Percentiles rank a stretch among this genome's conserved stretches.
phyloP scores from a whole-genome alignment of 2,113 vertebrate genomes.

The Scomber japonicus region DNA sequence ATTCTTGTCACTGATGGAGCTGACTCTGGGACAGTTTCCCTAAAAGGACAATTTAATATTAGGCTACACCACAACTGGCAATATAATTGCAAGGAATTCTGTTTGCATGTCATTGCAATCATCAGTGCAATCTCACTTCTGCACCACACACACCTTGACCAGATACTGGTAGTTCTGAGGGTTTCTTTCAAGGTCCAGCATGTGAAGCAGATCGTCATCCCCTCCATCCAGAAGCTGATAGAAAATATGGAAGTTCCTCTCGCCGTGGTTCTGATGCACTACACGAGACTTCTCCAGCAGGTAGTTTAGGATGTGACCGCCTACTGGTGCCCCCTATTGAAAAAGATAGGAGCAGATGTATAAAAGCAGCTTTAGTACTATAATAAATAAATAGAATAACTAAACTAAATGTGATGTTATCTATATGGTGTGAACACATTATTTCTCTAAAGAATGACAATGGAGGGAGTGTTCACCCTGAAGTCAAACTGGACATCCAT shows the following conservation, averaged over 20 bases:
- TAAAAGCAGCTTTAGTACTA: conserved; percentile 3
- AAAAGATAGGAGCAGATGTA: not conserved
- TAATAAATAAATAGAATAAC: not conserved
- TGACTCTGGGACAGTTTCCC: conserved; percentile 97
- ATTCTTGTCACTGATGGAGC: conserved; percentile 95
- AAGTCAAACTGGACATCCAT: conserved; percentile 99
- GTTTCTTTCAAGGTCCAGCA: conserved; percentile 91
- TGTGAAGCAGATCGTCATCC: conserved; percentile 88
- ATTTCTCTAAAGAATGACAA: not conserved
- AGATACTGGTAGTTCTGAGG: conserved; percentile 94
- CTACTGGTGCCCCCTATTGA: conserved; percentile 91
- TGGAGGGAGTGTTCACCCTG: conserved; percentile 83
- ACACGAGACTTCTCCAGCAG: conserved; percentile 98
- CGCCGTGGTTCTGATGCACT: conserved; percentile 96
- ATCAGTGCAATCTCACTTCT: not conserved
- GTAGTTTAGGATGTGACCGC: conserved; percentile 97
- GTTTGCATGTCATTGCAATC: not conserved
- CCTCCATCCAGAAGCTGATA: conserved; percentile 97
- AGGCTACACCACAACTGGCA: not conserved
- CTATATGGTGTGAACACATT: not conserved
- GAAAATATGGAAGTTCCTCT: conserved; percentile 99
- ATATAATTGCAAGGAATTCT: not conserved
- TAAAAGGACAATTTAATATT: conserved; percentile 61
- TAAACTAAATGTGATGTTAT: not conserved
- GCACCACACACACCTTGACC: conserved; percentile 88